Evolutionary conservation across 2,888 invertebrate genomes (phyloP).

Genomic region (Harpagoxenus sublaevis): DNA sequence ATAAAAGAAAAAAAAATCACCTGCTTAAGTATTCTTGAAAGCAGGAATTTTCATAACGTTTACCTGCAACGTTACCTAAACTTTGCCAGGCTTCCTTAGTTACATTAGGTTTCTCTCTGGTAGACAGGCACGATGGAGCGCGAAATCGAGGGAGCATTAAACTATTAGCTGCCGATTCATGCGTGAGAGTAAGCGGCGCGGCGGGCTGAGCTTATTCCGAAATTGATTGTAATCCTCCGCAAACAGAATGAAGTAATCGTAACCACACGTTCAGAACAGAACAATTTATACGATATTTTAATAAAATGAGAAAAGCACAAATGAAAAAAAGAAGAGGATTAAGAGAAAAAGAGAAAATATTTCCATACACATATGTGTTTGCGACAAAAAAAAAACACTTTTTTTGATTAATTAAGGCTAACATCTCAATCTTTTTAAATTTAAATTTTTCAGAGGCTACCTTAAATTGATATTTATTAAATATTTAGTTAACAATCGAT

Average conservation of each 20-base stretch:
- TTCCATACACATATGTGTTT: neutral
- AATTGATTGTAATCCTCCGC: conserved; percentile 67
- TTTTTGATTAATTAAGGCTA: neutral
- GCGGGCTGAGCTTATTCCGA: conserved; percentile 61
- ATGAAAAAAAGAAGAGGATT: neutral
- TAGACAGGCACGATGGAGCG: conserved; percentile 64
- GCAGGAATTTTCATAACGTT: conserved; percentile 73
- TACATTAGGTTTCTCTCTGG: conserved; percentile 62
- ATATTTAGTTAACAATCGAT: no score
- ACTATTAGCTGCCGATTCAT: conserved; percentile 77
- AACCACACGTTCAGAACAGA: neutral
- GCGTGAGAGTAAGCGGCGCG: conserved; percentile 32
- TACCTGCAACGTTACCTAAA: conserved; percentile 55
- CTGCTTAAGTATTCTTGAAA: conserved; percentile 33
- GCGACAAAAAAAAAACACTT: neutral
- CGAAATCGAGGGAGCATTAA: conserved; percentile 77
- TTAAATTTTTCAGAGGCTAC: neutral
- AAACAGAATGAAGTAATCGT: conserved; percentile 24
- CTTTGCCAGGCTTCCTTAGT: conserved; percentile 56
- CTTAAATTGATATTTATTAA: neutral
- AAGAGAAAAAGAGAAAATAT: neutral
- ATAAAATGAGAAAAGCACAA: neutral
- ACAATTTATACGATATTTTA: neutral
- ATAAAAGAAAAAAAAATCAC: neutral
- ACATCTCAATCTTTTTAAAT: neutral